Evolutionary conservation across 2,888 invertebrate species (phyloP), one percentile per base, ranked within the genome.

Genomic region (Arctia plantaginis): DNA sequence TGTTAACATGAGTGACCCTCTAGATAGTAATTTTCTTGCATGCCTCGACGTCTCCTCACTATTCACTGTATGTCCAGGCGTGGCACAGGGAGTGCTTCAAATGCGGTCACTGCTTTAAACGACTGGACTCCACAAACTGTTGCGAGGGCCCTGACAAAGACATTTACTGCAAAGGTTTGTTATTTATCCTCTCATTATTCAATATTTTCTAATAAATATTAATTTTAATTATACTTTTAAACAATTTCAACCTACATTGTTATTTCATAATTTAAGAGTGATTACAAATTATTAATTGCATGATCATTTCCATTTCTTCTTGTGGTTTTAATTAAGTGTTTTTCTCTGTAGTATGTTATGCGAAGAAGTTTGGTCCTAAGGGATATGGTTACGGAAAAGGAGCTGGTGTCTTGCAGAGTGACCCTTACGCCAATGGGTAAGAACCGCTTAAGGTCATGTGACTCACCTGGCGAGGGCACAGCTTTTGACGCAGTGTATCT

Each of bases 301-400:
- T 79, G 86, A 69, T 72, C 55, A 77, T 81, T 70, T 64, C 68
- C 80, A 71, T 66, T 80, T 71, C 77, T 79, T 81, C 66, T 62
- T 62, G 77, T 82, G 77, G 75, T 84, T 84, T 79, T 82, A 91
- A 90, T 90, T 77, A 75, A 85, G 82, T 90, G 85, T 93, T 93
- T 93, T 91, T 91, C 87, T 93, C 92, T 93, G 75, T 94, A 98
- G 98, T 98, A 91, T 99, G 99, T 97, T 99, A 99, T 96, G 98
- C 97, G 93, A 98, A 99, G 97, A 98, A 97, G 97, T 99, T 98
- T 96, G 99, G 99, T 89, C 99, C 99, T 90, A 99, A 98, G 96
- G 99, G 99, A 94, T 99, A 99, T 95, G 99, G 99, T 90, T 99
- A 98, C 95, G 99, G 99, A 90, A 98, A 98, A 96, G 99, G 99